These are phyloP conservation scores for Gymnocephalus cernua DNA, from an alignment of 2,113 vertebrate species.

Conservation along the genomic window DNA sequence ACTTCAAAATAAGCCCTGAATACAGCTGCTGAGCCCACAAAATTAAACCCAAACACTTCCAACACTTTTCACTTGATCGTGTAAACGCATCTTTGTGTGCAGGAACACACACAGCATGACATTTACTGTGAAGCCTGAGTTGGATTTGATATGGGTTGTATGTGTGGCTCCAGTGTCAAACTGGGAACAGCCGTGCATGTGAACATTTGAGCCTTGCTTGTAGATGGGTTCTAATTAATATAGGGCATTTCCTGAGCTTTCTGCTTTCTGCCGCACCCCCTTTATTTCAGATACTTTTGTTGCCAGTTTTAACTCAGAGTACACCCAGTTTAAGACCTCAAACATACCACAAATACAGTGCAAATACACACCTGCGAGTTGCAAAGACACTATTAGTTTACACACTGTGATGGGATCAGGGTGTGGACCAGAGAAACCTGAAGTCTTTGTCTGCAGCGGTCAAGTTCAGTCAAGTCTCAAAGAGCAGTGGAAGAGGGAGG, in stretches of 20 bases:
- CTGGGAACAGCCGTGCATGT: background rate
- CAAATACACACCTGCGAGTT: slow-evolving; percentile 8
- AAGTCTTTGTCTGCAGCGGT: slow-evolving; percentile 39
- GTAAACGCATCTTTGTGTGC: background rate
- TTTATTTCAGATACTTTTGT: background rate
- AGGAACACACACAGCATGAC: background rate
- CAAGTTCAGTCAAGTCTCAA: slow-evolving; percentile 67
- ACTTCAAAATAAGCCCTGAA: slow-evolving; percentile 10
- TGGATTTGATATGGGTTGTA: background rate
- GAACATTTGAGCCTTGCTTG: background rate
- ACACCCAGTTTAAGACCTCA: background rate
- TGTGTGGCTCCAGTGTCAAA: background rate
- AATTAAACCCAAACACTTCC: slow-evolving; percentile 24
- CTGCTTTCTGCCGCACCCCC: too few relatives aligned
- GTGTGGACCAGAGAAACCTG: slow-evolving; percentile 6
- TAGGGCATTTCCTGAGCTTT: background rate
- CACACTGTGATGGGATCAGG: background rate
- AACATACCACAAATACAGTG: background rate
- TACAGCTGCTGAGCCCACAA: slow-evolving; percentile 26
- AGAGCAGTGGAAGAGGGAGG: background rate
- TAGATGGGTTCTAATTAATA: background rate
- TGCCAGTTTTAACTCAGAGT: background rate
- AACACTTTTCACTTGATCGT: background rate
- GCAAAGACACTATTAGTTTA: background rate
- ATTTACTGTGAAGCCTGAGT: background rate